Evolutionary conservation across 30 jellyfish, hydroid and myxozoan genomes (phyloP).

Genomic region (Nemopilema nomurai): DNA sequence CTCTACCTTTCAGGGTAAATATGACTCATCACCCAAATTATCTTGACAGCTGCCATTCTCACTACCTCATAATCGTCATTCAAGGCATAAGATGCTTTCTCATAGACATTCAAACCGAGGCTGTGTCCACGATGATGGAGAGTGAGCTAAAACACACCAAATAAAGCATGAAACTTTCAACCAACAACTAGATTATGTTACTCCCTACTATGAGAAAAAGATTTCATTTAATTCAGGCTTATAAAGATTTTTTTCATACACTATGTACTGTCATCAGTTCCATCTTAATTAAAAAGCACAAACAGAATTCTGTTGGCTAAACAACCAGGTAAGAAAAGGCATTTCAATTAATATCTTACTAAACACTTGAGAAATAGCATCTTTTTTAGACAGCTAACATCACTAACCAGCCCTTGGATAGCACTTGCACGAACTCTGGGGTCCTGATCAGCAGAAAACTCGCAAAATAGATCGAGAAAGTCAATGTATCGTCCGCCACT

Average conservation of each 20-base stretch:
- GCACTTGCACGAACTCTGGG: slow-evolving; percentile 92
- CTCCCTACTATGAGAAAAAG: not conserved
- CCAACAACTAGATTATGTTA: not conserved
- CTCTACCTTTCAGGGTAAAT: slow-evolving; percentile 73
- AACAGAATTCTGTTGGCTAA: no score
- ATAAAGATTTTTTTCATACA: no score
- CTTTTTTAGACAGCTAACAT: no score
- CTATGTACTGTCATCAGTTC: no score
- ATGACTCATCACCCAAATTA: slow-evolving; percentile 91
- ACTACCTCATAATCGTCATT: slow-evolving; percentile 84
- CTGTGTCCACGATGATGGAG: slow-evolving; percentile 80
- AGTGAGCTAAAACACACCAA: slow-evolving; percentile 70
- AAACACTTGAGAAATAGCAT: not conserved
- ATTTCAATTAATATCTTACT: no score
- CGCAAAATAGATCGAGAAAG: slow-evolving; percentile 76
- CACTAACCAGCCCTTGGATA: slow-evolving; percentile 82
- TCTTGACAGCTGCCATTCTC: slow-evolving; percentile 91
- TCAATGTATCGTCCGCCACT: slow-evolving; percentile 74
- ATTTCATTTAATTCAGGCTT: no score
- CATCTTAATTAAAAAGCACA: no score
- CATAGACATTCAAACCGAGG: slow-evolving; percentile 63
- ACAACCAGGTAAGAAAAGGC: no score
- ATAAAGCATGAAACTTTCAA: not conserved
- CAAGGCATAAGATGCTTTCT: slow-evolving; percentile 77
- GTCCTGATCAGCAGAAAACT: slow-evolving; percentile 88